Base-by-base conservation (phyloP, 1,140 invertebrate species). In the Laodelphax striatellus region DNA sequence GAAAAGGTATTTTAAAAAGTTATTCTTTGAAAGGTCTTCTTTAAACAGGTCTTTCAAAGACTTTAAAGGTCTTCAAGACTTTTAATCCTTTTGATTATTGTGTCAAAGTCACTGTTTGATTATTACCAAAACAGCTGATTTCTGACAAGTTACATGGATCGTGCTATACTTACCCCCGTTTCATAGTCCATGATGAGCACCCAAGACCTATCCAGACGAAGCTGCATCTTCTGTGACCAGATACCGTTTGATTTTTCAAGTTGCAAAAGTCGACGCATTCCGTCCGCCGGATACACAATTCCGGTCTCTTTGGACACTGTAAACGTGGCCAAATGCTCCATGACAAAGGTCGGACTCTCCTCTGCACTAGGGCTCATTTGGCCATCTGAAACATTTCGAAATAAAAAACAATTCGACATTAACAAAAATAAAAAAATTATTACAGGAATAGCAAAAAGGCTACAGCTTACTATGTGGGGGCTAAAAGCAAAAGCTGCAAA, bases 251-350 rank as follows among this genome's bases (percentile, higher is more conserved):
- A 92, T 76, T 97, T 97, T 77, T 98, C 97, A 75, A 99, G 83
- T 73, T 97, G 92, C 21, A 97, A 78, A 50, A 99, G 79, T 42
- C 94, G 80, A 19, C 94, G 78, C 84, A 99, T 94, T n/a, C 97
- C 97, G 77, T 98, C 95, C 9, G 87, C 83, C 8, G 90, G 88
- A 74, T 90, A 90, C 38, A 91, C 80, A 69, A 93, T 89, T 50
- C 90, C 88, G 11, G 85, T 88, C 71, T 92, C 88, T 69, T 89
- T 82, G 44, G 89, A 89, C 38, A 97, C 92, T 1, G 92, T 93
- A 76, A 98, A 98, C 16, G 97, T 98, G 50, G 97, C 96, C 74
- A 99, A 82, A 79, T 98, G 96, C 73, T 98, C 96, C 72, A 98
- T 86, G 59, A 90, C 78, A 71, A 95, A 96, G 4, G 84, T 85